Conservation (phyloP, 2,888 invertebrate species). For the Hypena proboscidalis region DNA sequence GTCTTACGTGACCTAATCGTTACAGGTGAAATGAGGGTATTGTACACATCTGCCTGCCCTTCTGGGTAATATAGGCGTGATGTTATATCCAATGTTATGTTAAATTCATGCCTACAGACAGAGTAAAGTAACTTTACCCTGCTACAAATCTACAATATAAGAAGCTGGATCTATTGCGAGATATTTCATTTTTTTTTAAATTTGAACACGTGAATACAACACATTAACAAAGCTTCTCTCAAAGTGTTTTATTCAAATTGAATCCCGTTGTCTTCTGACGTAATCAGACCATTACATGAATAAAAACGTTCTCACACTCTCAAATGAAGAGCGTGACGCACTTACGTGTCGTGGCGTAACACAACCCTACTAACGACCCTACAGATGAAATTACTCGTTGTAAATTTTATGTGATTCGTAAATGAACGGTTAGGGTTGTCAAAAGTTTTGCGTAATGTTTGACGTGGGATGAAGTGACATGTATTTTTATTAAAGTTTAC, state of each 20-base stretch:
- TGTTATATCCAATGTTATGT: too few species aligned
- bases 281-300: conserved; percentile 9
- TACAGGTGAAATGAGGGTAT: too few species aligned
- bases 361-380: conserved; percentile 30
- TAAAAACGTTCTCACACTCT: conserved; percentile 18
- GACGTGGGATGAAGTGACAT: background rate
- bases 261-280: background rate
- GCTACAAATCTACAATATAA: too few species aligned
- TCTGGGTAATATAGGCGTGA: too few species aligned
- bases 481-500: background rate
- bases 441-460: background rate
- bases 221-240: too few species aligned
- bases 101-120: too few species aligned
- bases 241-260: background rate
- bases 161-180: too few species aligned
- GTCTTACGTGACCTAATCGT: too few species aligned
- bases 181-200: too few species aligned
- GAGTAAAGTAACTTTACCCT: too few species aligned
- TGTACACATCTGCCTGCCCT: too few species aligned
- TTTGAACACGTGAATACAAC: too few species aligned
- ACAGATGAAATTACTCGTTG: conserved; percentile 30
- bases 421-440: conserved; percentile 21
- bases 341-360: conserved; percentile 13
- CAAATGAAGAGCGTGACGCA: conserved; percentile 10
- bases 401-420: conserved; percentile 26